phyloP scores from a whole-genome alignment of 23 tunicate genomes.

The Styela clava region DNA sequence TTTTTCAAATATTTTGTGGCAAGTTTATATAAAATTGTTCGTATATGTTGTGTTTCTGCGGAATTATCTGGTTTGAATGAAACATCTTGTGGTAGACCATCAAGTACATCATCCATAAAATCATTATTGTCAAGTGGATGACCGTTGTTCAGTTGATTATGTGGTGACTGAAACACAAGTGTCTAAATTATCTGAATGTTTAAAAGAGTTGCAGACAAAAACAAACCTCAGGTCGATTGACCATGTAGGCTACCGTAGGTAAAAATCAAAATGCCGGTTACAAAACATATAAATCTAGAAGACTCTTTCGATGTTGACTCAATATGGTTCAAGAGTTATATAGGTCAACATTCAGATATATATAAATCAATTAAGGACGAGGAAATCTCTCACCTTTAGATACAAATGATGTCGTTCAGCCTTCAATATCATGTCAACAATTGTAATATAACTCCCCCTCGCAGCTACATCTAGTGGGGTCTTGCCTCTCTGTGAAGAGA shows the following conservation, averaged over 20 bases:
- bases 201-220: not conserved
- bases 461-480: constrained; percentile 97
- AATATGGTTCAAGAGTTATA: no score
- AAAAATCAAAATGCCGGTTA: no score
- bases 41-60: constrained; percentile 55
- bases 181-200: not conserved
- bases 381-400: not conserved
- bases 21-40: constrained; percentile 55
- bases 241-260: no score
- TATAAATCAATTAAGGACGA: no score
- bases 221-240: no score
- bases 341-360: no score
- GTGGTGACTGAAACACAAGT: not conserved
- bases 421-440: constrained; percentile 98
- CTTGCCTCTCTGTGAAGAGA: constrained; percentile 54
- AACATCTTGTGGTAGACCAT: not conserved
- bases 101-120: not conserved
- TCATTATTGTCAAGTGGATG: not conserved
- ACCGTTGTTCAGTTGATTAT: not conserved
- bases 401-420: constrained; percentile 69
- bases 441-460: constrained; percentile 85
- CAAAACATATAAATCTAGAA: no score
- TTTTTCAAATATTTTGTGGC: constrained; percentile 75
- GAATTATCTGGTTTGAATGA: constrained; percentile 68
- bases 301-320: no score